Percentiles rank a stretch among this genome's conserved stretches.
Conservation (phyloP, 2,797 vertebrate genomes). For the Gymnodraco acuticeps region DNA sequence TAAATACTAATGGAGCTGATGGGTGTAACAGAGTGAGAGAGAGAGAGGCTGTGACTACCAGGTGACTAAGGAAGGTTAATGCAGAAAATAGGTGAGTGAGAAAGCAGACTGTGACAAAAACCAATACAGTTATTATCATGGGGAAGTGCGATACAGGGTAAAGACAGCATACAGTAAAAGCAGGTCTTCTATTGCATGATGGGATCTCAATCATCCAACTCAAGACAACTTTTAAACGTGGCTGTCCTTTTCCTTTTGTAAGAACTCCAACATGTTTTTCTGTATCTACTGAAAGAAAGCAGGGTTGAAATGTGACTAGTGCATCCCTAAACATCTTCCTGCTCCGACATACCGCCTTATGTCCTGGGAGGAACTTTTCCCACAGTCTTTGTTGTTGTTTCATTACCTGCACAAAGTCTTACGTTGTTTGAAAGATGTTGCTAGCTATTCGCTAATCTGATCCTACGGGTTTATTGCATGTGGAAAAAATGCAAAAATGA, state of each 20-base stretch:
- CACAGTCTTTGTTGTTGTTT: constrained; percentile 9
- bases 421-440: not conserved
- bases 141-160: not conserved
- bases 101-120: not conserved
- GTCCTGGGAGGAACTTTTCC: not conserved
- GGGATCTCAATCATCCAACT: not conserved
- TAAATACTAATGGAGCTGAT: too few species aligned
- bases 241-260: not conserved
- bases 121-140: not conserved
- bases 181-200: not conserved
- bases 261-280: not conserved
- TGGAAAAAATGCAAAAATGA: not conserved
- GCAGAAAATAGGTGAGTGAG: too few species aligned
- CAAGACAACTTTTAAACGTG: not conserved
- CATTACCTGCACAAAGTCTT: not conserved
- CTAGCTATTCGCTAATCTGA: not conserved
- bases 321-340: not conserved
- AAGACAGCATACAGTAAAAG: not conserved
- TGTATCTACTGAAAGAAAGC: not conserved
- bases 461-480: not conserved
- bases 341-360: not conserved
- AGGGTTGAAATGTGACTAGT: not conserved
- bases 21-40: too few species aligned
- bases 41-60: too few species aligned
- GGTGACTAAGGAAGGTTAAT: too few species aligned